A percentile compares a stretch with the other conserved stretches of the same genome.
These are phyloP conservation scores for Cecropterus lyciades DNA, from an alignment of 1,140 invertebrate genomes.

Conservation along the genomic window DNA sequence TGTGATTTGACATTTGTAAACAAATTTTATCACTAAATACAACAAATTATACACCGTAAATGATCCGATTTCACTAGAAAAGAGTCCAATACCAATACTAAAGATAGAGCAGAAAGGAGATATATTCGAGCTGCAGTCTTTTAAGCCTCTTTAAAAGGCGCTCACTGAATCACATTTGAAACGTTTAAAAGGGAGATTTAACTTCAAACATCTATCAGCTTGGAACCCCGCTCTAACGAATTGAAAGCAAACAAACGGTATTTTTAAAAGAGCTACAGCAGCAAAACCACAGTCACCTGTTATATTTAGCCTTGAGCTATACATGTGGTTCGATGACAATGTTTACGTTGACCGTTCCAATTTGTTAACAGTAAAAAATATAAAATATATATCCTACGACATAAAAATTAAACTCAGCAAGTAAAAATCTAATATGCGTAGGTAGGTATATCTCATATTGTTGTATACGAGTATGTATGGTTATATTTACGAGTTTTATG, in stretches of 20 bases:
- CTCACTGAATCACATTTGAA: slow-evolving; percentile 69
- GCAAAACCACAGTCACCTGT: slow-evolving; percentile 40
- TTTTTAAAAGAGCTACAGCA: slow-evolving; percentile 66
- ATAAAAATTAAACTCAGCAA: no score
- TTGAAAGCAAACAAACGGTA: slow-evolving; percentile 76
- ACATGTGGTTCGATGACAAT: slow-evolving; percentile 9
- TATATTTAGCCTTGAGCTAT: slow-evolving; percentile 18
- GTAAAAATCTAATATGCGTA: no score
- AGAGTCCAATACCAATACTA: no score
- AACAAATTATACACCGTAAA: no score
- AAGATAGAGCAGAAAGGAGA: not conserved
- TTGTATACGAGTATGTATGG: no score
- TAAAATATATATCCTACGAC: no score
- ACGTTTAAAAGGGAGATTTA: slow-evolving; percentile 76
- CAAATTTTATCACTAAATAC: no score
- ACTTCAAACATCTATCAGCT: slow-evolving; percentile 73
- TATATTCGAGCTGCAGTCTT: slow-evolving; percentile 13
- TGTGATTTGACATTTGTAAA: no score
- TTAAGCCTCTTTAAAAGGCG: slow-evolving; percentile 60
- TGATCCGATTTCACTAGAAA: no score
- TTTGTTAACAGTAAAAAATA: slow-evolving; percentile 7
- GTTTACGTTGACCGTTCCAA: slow-evolving; percentile 15
- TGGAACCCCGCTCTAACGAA: slow-evolving; percentile 60
- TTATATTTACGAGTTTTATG: no score
- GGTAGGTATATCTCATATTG: no score